These are phyloP conservation scores for Drosophila niveifrons DNA, from an alignment of 2,888 invertebrate species.

Conservation along the genomic window DNA sequence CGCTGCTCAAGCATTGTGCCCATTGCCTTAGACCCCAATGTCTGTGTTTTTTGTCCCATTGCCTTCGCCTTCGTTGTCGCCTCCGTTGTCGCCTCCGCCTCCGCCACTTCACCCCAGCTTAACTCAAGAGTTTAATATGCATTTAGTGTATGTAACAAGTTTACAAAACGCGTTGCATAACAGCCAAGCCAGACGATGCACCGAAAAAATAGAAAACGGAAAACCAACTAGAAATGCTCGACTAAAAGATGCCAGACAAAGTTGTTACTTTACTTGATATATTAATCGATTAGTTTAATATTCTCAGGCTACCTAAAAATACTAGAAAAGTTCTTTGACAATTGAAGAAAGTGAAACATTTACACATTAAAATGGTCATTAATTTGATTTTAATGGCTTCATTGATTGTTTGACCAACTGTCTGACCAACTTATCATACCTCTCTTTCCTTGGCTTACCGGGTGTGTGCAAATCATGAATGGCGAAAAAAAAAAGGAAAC, in stretches of 20 bases:
- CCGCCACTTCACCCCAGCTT: neutral
- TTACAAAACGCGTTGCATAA: conserved; percentile 68
- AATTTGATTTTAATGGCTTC: too few species aligned
- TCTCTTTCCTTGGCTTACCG: neutral
- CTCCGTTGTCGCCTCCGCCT: neutral
- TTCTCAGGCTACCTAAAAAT: too few species aligned
- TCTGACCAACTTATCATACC: neutral
- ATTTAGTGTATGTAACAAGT: conserved; percentile 79
- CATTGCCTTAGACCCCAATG: conserved; percentile 34
- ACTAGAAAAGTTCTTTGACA: too few species aligned
- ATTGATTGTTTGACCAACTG: too few species aligned
- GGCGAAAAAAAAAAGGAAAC: conserved; percentile 14
- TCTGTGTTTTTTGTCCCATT: neutral
- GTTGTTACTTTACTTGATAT: too few species aligned
- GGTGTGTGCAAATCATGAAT: neutral
- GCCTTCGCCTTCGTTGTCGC: neutral
- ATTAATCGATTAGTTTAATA: too few species aligned
- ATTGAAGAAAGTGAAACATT: too few species aligned
- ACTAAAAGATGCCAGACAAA: neutral
- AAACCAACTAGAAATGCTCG: neutral
- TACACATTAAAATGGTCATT: too few species aligned
- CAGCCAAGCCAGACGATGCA: conserved; percentile 2
- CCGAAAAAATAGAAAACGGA: too few species aligned
- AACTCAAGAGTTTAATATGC: conserved; percentile 76
- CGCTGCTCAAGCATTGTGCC: conserved; percentile 64